Conservation (phyloP, 2,113 vertebrate species). For the Apeltes quadracus region DNA sequence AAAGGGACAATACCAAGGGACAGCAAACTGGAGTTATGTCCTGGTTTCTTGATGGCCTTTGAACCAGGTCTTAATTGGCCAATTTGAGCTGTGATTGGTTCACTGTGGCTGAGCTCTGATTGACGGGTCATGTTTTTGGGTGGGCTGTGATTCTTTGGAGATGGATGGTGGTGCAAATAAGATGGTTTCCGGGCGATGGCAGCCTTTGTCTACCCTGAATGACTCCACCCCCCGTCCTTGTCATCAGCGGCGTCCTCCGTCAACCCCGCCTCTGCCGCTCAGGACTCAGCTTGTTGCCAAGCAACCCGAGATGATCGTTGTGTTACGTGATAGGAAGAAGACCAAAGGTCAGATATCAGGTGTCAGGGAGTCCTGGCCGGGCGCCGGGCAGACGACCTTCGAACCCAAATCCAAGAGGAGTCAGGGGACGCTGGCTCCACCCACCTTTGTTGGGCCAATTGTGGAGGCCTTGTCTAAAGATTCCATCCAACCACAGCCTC, state of each 20-base stretch:
- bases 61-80: neutral
- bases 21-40: neutral
- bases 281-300: slow-evolving; percentile 40
- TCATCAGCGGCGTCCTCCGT: slow-evolving; percentile 23
- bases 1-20: neutral
- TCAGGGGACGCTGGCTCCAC: neutral
- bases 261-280: slow-evolving; percentile 46
- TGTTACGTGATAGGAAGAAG: slow-evolving; percentile 36
- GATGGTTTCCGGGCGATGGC: slow-evolving; percentile 44
- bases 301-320: slow-evolving; percentile 17
- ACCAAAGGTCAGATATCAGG: slow-evolving; percentile 24
- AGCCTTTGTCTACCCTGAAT: neutral
- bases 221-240: neutral
- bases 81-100: neutral
- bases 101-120: slow-evolving; percentile 2
- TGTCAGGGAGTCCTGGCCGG: slow-evolving; percentile 59
- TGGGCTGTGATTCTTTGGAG: slow-evolving; percentile 15
- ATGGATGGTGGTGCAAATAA: slow-evolving; percentile 55
- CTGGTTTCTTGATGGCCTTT: no score
- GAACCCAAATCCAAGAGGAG: neutral
- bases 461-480: neutral
- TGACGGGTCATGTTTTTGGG: neutral
- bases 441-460: slow-evolving; percentile 6
- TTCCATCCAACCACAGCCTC: neutral
- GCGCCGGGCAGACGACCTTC: neutral